Percentiles rank a stretch among this genome's conserved stretches.
phyloP scores from a whole-genome alignment of 1,140 invertebrate species.

The Sarcophaga bullata region DNA sequence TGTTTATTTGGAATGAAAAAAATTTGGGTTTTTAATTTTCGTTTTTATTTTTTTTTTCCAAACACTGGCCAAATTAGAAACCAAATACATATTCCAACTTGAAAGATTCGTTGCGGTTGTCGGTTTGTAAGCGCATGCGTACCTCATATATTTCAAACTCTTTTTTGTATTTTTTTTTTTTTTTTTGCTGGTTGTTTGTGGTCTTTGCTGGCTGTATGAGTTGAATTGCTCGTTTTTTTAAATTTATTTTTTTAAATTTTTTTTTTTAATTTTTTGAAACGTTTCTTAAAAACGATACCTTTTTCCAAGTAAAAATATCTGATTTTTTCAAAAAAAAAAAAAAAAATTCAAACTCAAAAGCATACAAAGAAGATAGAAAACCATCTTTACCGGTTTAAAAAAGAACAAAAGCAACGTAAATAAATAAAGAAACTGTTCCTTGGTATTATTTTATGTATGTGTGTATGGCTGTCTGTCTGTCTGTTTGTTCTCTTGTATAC shows the following conservation, averaged over 20 bases:
- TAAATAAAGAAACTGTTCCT: background rate
- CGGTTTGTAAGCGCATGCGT: constrained; percentile 7
- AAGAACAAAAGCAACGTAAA: constrained; percentile 1
- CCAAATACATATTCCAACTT: background rate
- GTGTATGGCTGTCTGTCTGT: background rate
- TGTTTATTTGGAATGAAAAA: background rate
- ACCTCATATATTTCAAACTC: background rate
- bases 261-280: background rate
- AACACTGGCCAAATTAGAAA: background rate
- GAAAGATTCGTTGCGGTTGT: constrained; percentile 16
- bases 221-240: no score
- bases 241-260: background rate
- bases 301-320: constrained; percentile 39
- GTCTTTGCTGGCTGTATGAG: background rate
- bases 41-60: background rate
- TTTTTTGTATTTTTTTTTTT: background rate
- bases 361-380: background rate
- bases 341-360: background rate
- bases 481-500: constrained; percentile 1
- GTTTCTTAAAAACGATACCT: constrained; percentile 27
- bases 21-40: background rate
- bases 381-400: no score
- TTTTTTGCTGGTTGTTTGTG: background rate
- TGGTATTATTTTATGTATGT: background rate
- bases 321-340: background rate